Evolutionary conservation across 2,888 invertebrate species (phyloP).

Genomic region (Chymomyza amoena): DNA sequence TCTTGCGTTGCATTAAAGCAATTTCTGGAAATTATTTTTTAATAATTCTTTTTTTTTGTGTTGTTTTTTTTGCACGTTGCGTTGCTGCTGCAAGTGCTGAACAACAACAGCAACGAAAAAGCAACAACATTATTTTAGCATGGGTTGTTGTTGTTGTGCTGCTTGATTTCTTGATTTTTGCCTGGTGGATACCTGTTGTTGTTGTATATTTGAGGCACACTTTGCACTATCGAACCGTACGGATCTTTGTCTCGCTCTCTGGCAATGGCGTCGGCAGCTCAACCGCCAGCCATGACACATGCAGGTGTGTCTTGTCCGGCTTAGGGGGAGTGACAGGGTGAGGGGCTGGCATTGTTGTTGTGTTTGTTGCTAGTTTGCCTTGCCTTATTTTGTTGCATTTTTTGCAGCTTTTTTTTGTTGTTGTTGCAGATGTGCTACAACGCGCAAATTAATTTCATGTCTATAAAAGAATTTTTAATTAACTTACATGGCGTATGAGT

Average conservation of each 20-base stretch:
- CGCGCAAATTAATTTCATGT: constrained; percentile 72
- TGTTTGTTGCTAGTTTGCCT: constrained; percentile 10
- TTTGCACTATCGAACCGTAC: constrained; percentile 67
- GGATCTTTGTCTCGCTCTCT: constrained; percentile 32
- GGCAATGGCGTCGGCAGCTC: constrained; percentile 11
- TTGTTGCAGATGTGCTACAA: constrained; percentile 49
- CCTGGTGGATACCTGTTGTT: neutral
- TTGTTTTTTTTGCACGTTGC: constrained; percentile 6
- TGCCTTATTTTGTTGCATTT: constrained; percentile 1
- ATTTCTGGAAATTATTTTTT: constrained; percentile 65
- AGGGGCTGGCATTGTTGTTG: constrained; percentile 6
- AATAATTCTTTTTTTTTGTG: constrained; percentile 27
- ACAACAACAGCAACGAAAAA: no score
- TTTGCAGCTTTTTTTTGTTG: neutral
- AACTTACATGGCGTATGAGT: constrained; percentile 70
- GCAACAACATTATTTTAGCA: neutral
- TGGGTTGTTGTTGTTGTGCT: constrained; percentile 15
- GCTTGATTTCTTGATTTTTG: constrained; percentile 39
- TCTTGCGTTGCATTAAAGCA: constrained; percentile 52
- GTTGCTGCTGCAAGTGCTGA: neutral
- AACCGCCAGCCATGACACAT: constrained; percentile 44
- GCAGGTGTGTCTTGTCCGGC: constrained; percentile 37
- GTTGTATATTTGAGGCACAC: constrained; percentile 56
- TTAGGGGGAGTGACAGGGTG: neutral
- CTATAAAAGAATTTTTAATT: constrained; percentile 72